These are phyloP conservation scores for Ennomos erosarius DNA, from an alignment of 2,888 invertebrate genomes.

Conservation along the genomic window DNA sequence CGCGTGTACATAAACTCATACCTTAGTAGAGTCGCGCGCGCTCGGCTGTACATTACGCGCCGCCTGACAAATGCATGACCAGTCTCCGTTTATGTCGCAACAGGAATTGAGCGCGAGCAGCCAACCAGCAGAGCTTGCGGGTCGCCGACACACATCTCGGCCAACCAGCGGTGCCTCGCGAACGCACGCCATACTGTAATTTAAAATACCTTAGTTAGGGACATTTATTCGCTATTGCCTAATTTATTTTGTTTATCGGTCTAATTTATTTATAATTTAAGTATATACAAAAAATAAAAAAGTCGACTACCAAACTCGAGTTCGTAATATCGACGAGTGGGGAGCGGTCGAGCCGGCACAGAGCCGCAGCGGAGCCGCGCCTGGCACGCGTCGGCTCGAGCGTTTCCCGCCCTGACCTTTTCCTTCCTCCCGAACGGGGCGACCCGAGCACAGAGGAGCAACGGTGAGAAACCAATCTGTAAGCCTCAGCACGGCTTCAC, in stretches of 20 bases:
- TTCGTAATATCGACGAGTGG: slow-evolving; percentile 66
- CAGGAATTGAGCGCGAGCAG: slow-evolving; percentile 82
- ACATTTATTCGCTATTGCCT: slow-evolving; percentile 84
- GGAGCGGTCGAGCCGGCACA: slow-evolving; percentile 65
- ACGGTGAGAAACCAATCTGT: slow-evolving; percentile 83
- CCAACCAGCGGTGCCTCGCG: slow-evolving; percentile 79
- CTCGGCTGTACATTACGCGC: slow-evolving; percentile 84
- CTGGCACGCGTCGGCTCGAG: slow-evolving; percentile 62
- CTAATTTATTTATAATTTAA: slow-evolving; percentile 77
- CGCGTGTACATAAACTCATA: slow-evolving; percentile 84
- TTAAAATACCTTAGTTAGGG: slow-evolving; percentile 82
- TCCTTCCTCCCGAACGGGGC: slow-evolving; percentile 70
- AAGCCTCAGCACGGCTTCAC: slow-evolving; percentile 82
- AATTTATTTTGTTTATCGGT: slow-evolving; percentile 84
- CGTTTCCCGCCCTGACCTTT: slow-evolving; percentile 61
- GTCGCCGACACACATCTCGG: slow-evolving; percentile 79
- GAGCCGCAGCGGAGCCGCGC: slow-evolving; percentile 47
- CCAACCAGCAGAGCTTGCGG: slow-evolving; percentile 77
- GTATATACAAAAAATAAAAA: slow-evolving; percentile 78
- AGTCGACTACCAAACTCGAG: slow-evolving; percentile 80
- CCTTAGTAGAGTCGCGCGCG: slow-evolving; percentile 76
- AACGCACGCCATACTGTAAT: slow-evolving; percentile 79
- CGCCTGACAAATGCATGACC: slow-evolving; percentile 84
- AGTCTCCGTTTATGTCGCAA: slow-evolving; percentile 85
- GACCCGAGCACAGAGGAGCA: slow-evolving; percentile 77